Percentiles rank a stretch among this genome's conserved stretches.
phyloP scores from a whole-genome alignment of 2,113 vertebrate genomes.

The Rattus rattus region DNA sequence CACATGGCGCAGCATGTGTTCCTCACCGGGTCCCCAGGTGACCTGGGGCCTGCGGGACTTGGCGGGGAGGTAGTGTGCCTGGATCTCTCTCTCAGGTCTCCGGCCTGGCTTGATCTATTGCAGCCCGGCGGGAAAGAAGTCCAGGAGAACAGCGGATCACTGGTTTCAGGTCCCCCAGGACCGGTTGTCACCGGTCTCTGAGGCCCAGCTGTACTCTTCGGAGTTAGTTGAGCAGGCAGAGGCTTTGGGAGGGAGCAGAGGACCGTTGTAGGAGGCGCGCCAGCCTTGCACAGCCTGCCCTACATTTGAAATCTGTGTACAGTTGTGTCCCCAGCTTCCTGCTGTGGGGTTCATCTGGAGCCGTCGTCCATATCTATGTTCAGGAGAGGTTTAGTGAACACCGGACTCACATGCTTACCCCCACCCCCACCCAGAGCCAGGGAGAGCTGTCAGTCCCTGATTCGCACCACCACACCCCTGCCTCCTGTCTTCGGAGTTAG shows the following conservation, averaged over 20 bases:
- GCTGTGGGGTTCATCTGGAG: neutral
- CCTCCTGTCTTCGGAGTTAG: neutral
- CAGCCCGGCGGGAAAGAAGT: neutral
- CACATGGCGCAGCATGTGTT: slow-evolving; percentile 92
- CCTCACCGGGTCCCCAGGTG: slow-evolving; percentile 95
- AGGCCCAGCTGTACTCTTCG: neutral
- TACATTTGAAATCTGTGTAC: neutral
- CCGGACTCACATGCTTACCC: neutral
- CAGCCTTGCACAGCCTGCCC: neutral
- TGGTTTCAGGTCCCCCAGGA: no score
- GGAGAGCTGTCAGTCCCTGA: neutral
- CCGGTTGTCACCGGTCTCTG: neutral
- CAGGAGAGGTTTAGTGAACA: neutral
- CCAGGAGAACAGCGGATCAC: neutral
- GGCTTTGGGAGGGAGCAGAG: neutral
- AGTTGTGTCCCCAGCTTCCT: neutral
- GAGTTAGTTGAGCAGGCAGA: neutral
- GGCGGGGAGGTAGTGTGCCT: neutral
- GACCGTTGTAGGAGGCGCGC: neutral
- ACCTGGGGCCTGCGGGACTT: slow-evolving; percentile 14
- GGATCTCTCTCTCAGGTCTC: neutral
- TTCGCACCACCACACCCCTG: neutral
- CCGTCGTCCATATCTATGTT: neutral
- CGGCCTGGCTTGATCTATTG: neutral
- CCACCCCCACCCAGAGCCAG: no score